Percentiles rank a stretch among this genome's conserved stretches.
phyloP scores from a whole-genome alignment of 2,113 vertebrate genomes.

The Promerops cafer region DNA sequence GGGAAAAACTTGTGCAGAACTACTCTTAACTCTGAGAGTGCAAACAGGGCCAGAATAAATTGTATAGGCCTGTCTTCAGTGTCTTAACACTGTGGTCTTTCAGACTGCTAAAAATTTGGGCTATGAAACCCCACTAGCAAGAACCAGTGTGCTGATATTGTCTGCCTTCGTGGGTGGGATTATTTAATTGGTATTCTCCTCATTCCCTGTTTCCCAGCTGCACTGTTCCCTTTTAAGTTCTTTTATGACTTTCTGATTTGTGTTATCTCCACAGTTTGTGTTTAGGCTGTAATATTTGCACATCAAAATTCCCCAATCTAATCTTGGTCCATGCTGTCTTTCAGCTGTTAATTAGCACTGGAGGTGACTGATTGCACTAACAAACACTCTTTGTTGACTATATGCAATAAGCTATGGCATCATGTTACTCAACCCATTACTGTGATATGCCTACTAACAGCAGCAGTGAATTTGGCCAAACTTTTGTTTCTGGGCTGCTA shows the following conservation, averaged over 20 bases:
- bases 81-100: background rate
- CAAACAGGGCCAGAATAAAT: background rate
- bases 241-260: background rate
- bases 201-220: background rate
- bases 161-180: background rate
- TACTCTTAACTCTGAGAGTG: background rate
- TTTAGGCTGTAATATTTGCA: background rate
- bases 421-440: constrained; percentile 7
- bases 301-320: background rate
- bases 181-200: background rate
- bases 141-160: background rate
- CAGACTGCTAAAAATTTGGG: background rate
- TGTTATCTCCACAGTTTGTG: background rate
- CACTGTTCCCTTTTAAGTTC: background rate
- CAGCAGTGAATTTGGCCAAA: background rate
- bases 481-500: background rate
- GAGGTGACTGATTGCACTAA: background rate
- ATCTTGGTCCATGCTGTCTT: background rate
- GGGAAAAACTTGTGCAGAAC: background rate
- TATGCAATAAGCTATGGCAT: background rate
- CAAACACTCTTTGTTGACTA: background rate
- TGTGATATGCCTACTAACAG: constrained; percentile 20
- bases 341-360: background rate
- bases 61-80: background rate
- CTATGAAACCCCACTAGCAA: background rate